Conservation (phyloP, 2,113 vertebrate genomes). For the Scalopus aquaticus region DNA sequence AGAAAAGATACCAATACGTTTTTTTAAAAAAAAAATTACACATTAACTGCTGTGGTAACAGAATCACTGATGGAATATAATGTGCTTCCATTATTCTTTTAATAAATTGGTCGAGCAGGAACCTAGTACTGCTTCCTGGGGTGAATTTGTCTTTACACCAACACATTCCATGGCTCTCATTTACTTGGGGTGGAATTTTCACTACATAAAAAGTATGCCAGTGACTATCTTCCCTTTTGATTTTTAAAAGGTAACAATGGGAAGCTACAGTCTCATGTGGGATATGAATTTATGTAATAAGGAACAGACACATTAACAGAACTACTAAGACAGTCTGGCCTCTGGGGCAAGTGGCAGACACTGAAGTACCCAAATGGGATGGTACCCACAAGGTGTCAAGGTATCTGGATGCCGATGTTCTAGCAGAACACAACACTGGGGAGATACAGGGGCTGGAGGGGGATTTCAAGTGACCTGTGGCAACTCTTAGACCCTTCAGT, state of each 20-base stretch:
- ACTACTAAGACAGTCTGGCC: background rate
- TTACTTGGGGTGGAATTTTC: background rate
- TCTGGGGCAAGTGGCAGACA: background rate
- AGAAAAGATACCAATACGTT: background rate
- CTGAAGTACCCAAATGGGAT: background rate
- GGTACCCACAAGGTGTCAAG: background rate
- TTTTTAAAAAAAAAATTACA: background rate
- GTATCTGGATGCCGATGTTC: background rate
- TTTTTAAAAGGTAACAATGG: background rate
- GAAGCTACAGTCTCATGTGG: background rate
- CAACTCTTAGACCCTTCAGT: background rate
- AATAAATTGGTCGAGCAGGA: background rate
- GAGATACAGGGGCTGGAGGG: background rate
- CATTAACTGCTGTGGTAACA: background rate
- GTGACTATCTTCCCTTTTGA: background rate
- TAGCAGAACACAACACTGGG: background rate
- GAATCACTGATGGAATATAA: background rate
- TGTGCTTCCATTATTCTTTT: background rate
- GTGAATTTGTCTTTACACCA: background rate
- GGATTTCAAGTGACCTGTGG: background rate
- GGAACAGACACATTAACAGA: background rate
- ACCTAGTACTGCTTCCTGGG: background rate
- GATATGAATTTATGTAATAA: background rate
- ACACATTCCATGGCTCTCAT: background rate
- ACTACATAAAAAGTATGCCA: background rate